These are phyloP conservation scores for Cuculus canorus DNA, from an alignment of 2,797 vertebrate species.

Conservation along the genomic window DNA sequence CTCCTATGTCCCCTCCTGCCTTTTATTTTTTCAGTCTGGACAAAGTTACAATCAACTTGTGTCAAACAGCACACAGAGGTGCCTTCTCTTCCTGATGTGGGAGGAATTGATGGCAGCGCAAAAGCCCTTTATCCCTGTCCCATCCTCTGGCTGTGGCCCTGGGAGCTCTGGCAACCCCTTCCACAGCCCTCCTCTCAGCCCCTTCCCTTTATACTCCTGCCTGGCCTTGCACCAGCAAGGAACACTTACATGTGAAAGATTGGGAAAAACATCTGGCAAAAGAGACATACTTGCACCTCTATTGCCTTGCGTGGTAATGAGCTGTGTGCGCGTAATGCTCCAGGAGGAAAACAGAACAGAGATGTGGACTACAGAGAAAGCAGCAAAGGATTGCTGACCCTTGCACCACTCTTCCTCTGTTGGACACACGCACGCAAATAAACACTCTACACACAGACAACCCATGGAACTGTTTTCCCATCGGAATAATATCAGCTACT, in stretches of 20 bases:
- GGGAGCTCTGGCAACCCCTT: neutral
- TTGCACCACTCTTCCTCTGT: neutral
- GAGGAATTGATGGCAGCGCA: neutral
- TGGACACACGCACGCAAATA: neutral
- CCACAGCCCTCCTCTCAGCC: neutral
- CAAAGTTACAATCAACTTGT: neutral
- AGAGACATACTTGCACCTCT: neutral
- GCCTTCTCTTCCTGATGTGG: neutral
- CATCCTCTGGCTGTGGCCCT: rapidly evolving
- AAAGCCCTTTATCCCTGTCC: neutral
- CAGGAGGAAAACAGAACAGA: neutral
- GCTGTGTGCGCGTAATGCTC: rapidly evolving
- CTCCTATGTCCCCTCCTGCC: neutral
- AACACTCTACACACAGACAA: neutral
- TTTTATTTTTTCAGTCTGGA: neutral
- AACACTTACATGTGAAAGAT: rapidly evolving
- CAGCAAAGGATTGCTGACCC: neutral
- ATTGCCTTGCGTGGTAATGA: rapidly evolving
- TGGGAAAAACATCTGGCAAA: neutral
- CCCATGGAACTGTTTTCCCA: neutral
- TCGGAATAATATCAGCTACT: slow-evolving; percentile 4
- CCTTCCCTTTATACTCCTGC: neutral
- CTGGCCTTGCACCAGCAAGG: neutral
- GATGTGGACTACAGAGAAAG: neutral
- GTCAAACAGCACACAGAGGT: neutral